Percentiles rank a stretch among this genome's conserved stretches.
phyloP scores from a whole-genome alignment of 1,140 invertebrate genomes.

The Drosophila erecta region DNA sequence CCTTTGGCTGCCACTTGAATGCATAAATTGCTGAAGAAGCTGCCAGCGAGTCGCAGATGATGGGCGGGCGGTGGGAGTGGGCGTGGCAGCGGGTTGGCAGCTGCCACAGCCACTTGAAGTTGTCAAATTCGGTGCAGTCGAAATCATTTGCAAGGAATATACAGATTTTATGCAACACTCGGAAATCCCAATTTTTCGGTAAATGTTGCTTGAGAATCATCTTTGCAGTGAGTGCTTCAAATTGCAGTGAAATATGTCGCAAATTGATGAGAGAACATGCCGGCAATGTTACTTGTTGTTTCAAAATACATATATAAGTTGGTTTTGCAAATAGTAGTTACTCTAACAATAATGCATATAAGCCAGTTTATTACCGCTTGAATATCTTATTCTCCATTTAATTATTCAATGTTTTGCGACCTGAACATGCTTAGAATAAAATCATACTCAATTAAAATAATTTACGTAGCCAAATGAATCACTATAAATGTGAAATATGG shows the following conservation, averaged over 20 bases:
- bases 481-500: slow-evolving; percentile 13
- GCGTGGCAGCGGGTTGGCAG: slow-evolving; percentile 24
- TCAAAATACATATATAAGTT: background rate
- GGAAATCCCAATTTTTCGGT: slow-evolving; percentile 12
- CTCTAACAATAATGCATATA: no score
- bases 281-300: background rate
- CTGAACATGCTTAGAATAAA: background rate
- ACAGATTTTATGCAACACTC: slow-evolving; percentile 54
- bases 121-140: slow-evolving; percentile 73
- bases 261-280: slow-evolving; percentile 10
- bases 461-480: background rate
- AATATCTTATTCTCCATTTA: background rate
- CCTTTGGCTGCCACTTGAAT: slow-evolving; percentile 75
- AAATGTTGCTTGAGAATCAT: slow-evolving; percentile 15
- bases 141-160: slow-evolving; percentile 74
- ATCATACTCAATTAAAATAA: background rate
- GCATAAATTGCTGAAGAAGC: slow-evolving; percentile 74
- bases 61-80: slow-evolving; percentile 30
- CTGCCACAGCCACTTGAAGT: slow-evolving; percentile 75
- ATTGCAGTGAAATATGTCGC: slow-evolving; percentile 14
- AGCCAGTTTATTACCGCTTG: background rate
- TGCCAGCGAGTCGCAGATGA: slow-evolving; percentile 53
- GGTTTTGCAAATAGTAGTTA: no score
- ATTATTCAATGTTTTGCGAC: no score
- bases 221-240: background rate